Evolutionary conservation across 35 echinoderm and acorn worm species (phyloP).

Genomic region (Heliocidaris tuberculata): DNA sequence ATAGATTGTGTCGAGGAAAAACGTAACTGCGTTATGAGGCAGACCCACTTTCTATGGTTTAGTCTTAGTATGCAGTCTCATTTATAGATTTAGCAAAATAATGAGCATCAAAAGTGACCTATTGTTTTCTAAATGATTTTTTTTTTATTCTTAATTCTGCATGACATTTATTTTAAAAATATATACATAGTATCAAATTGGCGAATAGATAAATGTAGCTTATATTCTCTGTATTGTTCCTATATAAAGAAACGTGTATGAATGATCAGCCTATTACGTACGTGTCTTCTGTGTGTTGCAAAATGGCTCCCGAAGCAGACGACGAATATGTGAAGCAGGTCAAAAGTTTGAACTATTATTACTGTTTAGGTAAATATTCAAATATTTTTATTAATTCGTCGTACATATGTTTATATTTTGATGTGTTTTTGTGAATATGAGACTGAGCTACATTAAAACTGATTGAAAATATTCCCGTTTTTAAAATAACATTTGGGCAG

Average conservation of each 20-base stretch:
- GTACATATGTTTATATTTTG: not conserved
- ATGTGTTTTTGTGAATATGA: not conserved
- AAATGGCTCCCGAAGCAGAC: slow-evolving; percentile 56
- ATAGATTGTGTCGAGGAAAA: too few relatives aligned
- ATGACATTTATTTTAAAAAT: not conserved
- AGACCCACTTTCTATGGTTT: not conserved
- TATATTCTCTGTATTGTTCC: not conserved
- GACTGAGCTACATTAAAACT: not conserved
- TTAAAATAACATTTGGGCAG: not conserved
- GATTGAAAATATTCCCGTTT: not conserved
- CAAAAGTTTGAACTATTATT: slow-evolving; percentile 54
- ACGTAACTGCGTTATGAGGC: too few relatives aligned
- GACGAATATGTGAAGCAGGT: slow-evolving; percentile 22
- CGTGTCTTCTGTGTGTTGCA: not conserved
- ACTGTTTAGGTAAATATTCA: slow-evolving; percentile 37
- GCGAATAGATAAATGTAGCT: not conserved
- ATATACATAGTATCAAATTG: not conserved
- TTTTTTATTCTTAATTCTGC: not conserved
- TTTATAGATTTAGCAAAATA: not conserved
- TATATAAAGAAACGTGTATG: not conserved
- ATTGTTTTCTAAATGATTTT: too few relatives aligned
- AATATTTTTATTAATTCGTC: not conserved
- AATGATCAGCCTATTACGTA: not conserved
- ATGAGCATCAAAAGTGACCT: not conserved
- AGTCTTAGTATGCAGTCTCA: not conserved